Conservation (phyloP, 1,140 invertebrate genomes). For the Limonius californicus region DNA sequence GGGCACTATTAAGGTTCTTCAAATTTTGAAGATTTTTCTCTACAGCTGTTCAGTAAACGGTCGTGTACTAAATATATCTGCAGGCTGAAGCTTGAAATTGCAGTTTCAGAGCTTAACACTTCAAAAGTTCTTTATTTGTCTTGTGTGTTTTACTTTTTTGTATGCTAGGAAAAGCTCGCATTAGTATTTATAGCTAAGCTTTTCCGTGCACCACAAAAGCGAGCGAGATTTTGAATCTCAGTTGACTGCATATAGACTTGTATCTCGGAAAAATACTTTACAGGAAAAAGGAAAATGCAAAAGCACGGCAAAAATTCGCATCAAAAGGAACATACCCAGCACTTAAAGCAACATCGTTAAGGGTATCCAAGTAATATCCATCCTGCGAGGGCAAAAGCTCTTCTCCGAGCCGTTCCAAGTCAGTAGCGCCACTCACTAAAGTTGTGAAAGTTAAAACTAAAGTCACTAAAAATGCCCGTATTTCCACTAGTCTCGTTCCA, state of each 20-base stretch:
- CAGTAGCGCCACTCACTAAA: background rate
- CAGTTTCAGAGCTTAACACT: too few relatives aligned
- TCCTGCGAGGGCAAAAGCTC: constrained; percentile 17
- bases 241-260: background rate
- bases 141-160: background rate
- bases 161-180: background rate
- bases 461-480: background rate
- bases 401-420: constrained; percentile 9
- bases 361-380: constrained; percentile 22
- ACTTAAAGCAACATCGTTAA: constrained; percentile 23
- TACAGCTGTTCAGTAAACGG: too few relatives aligned
- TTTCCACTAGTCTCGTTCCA: background rate
- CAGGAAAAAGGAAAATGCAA: constrained; percentile 1
- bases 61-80: too few relatives aligned
- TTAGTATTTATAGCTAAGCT: background rate
- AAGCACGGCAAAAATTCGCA: constrained; percentile 12
- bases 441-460: constrained; percentile 4
- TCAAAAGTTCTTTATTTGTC: too few relatives aligned
- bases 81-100: too few relatives aligned
- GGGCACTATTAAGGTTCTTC: too few relatives aligned
- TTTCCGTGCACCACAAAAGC: background rate
- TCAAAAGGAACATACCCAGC: constrained; percentile 18
- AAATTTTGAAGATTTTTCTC: too few relatives aligned
- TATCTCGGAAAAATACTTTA: background rate
- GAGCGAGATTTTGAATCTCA: background rate